phyloP scores from a whole-genome alignment of 2,888 invertebrate species.

The Aspidiotus rigidus region DNA sequence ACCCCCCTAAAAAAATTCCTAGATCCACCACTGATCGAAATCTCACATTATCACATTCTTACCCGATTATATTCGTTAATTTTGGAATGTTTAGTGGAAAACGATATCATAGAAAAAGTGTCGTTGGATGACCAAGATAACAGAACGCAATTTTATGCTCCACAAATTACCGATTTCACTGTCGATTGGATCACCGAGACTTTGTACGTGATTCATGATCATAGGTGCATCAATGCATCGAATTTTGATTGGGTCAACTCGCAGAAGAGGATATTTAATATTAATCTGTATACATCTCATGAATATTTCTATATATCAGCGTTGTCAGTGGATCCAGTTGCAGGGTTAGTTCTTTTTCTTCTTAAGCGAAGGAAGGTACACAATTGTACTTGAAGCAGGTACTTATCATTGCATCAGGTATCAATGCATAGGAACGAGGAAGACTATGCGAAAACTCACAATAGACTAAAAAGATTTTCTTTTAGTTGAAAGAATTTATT shows the following conservation, averaged over 20 bases:
- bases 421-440: too few relatives aligned
- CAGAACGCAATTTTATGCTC: background rate
- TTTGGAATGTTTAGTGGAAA: background rate
- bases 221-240: slow-evolving; percentile 38
- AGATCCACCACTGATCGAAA: too few relatives aligned
- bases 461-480: too few relatives aligned
- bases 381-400: too few relatives aligned
- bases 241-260: background rate
- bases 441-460: too few relatives aligned
- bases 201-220: slow-evolving; percentile 54
- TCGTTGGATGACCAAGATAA: background rate
- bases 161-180: background rate
- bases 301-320: slow-evolving; percentile 49
- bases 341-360: slow-evolving; percentile 37
- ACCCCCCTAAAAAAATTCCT: too few relatives aligned
- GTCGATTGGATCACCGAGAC: slow-evolving; percentile 68
- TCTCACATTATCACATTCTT: background rate
- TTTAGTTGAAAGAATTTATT: too few relatives aligned
- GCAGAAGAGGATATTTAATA: too few relatives aligned
- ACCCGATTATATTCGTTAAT: background rate
- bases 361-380: background rate
- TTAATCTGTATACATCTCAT: slow-evolving; percentile 45
- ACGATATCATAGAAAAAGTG: background rate
- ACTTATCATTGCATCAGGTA: too few relatives aligned
- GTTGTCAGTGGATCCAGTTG: slow-evolving; percentile 53